phyloP scores from a whole-genome alignment of 2,797 vertebrate species.

The Argyrosomus regius region DNA sequence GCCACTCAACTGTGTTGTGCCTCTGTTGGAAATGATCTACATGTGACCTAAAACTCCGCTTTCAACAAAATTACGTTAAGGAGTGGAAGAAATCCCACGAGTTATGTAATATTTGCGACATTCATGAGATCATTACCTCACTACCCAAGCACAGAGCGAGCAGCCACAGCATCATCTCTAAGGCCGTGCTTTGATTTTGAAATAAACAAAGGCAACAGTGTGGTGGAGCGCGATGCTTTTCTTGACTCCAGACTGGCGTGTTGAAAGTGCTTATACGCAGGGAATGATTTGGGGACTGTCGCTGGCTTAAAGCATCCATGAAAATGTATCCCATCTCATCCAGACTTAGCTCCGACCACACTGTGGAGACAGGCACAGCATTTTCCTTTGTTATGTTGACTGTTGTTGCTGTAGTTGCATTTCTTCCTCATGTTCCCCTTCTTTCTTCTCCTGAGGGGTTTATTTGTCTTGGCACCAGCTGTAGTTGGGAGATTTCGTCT shows the following conservation, averaged over 20 bases:
- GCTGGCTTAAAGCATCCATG: slow-evolving; percentile 51
- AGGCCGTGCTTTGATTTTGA: slow-evolving; percentile 56
- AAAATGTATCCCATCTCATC: slow-evolving; percentile 59
- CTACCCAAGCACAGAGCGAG: slow-evolving; percentile 18
- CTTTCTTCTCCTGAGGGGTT: slow-evolving; percentile 32
- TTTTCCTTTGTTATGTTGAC: slow-evolving; percentile 73
- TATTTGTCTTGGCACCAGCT: slow-evolving; percentile 68
- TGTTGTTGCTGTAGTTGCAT: slow-evolving; percentile 62
- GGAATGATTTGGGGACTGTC: slow-evolving; percentile 65
- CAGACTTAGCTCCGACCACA: slow-evolving; percentile 64
- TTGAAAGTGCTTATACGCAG: slow-evolving; percentile 62
- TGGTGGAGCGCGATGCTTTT: slow-evolving; percentile 52
- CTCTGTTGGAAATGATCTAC: background rate
- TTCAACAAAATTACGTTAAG: slow-evolving; percentile 17
- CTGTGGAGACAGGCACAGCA: slow-evolving; percentile 48
- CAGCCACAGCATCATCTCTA: slow-evolving; percentile 48
- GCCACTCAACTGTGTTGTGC: background rate
- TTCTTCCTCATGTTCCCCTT: slow-evolving; percentile 42
- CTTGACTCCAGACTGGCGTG: slow-evolving; percentile 56
- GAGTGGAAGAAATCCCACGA: slow-evolving; percentile 24
- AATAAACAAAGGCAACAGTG: slow-evolving; percentile 72
- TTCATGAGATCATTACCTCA: slow-evolving; percentile 54
- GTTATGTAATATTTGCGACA: slow-evolving; percentile 54
- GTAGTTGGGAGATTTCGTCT: slow-evolving; percentile 63
- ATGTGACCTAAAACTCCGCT: slow-evolving; percentile 11